A percentile compares a stretch with the other conserved stretches of the same genome.
These are phyloP conservation scores for Zapus hudsonius DNA, from an alignment of 2,113 vertebrate genomes.

Conservation along the genomic window DNA sequence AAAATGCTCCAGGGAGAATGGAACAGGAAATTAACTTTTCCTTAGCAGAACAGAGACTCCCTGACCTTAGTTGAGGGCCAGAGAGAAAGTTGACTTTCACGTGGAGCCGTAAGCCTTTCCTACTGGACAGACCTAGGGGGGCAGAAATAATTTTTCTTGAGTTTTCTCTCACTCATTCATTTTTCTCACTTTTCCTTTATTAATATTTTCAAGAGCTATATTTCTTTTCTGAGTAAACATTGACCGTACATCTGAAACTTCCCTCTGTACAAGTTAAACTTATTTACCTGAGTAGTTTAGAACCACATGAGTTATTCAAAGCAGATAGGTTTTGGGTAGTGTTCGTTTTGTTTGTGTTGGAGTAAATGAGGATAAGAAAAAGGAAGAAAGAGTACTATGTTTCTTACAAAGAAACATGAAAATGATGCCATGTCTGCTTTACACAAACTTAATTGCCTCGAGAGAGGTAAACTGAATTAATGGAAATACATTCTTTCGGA, in stretches of 20 bases:
- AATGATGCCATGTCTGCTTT: not conserved
- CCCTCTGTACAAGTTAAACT: not conserved
- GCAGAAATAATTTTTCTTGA: slow-evolving; percentile 5
- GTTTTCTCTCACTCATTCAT: not conserved
- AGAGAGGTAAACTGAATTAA: not conserved
- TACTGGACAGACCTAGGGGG: not conserved
- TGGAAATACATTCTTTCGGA: slow-evolving; percentile 13
- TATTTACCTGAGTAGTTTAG: slow-evolving; percentile 32
- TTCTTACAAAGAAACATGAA: slow-evolving; percentile 36
- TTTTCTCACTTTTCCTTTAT: not conserved
- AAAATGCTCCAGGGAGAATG: slow-evolving; percentile 77
- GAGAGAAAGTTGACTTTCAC: slow-evolving; percentile 34
- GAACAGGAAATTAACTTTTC: slow-evolving; percentile 84
- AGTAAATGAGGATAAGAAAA: not conserved
- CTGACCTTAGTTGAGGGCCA: slow-evolving; percentile 37
- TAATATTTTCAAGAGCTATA: not conserved
- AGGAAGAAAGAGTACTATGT: not conserved
- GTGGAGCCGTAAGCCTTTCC: slow-evolving; percentile 24
- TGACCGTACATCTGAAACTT: slow-evolving; percentile 6
- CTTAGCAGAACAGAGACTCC: slow-evolving; percentile 60
- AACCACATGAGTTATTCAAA: slow-evolving; percentile 42
- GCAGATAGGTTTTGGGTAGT: slow-evolving; percentile 39
- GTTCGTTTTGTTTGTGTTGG: not conserved
- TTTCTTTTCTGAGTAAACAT: not conserved
- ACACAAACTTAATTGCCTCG: not conserved